These are phyloP conservation scores for Athene noctua DNA, from an alignment of 2,113 vertebrate genomes.

Conservation along the genomic window DNA sequence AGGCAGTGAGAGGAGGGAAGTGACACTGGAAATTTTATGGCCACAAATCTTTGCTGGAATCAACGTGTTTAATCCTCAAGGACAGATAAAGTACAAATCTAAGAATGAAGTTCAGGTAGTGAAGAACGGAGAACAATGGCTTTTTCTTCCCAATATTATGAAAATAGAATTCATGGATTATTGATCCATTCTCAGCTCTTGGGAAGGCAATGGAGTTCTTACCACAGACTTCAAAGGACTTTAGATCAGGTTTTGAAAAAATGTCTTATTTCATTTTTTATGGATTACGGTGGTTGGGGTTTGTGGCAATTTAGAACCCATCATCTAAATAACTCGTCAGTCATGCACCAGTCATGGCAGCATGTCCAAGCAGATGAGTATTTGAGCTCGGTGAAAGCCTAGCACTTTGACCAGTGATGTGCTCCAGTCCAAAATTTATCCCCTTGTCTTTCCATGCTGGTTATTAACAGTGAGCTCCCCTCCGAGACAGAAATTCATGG, in stretches of 20 bases:
- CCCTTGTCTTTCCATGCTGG: not conserved
- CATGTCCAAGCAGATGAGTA: not conserved
- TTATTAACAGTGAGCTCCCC: not conserved
- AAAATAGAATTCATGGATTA: not conserved
- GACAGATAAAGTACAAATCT: not conserved
- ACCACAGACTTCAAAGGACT: not conserved
- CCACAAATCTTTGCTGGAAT: not conserved
- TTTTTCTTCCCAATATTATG: not conserved
- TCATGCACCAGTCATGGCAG: not conserved
- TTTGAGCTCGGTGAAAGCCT: not conserved
- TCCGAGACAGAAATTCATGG: not conserved
- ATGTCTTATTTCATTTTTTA: not conserved
- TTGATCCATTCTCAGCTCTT: not conserved
- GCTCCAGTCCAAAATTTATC: not conserved
- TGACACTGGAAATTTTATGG: not conserved
- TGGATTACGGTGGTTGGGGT: not conserved
- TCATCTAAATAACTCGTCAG: not conserved
- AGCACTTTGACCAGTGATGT: not conserved
- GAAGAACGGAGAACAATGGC: not conserved
- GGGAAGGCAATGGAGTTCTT: not conserved
- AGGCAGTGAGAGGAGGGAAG: not conserved
- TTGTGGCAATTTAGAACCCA: not conserved
- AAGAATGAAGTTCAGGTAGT: not conserved
- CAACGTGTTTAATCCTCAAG: not conserved
- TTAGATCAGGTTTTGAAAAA: not conserved